Base-by-base conservation (phyloP, 2,888 invertebrate species). In the Eutolmus rufibarbis region DNA sequence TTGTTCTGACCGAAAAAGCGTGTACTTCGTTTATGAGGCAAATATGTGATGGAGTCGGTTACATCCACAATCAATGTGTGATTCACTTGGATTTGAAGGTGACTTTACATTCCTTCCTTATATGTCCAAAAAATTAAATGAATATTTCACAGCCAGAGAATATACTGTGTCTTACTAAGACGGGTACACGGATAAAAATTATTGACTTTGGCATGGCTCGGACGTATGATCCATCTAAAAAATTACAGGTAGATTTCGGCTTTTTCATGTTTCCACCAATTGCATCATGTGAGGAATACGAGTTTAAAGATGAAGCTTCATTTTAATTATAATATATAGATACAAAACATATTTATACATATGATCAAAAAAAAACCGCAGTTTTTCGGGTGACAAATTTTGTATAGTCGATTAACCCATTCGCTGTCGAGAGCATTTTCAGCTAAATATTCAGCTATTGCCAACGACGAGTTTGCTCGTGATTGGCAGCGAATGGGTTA, bases 161-260 rank as follows among this genome's bases (percentile, higher is more conserved):
- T 93, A 97, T 99, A 90, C 94, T 99, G 40, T 98, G 98, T 91
- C 94, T 98, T 28, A 97, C 98, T 82, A 96, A 96, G 92, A 95
- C 97, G 56, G 98, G 98, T 14, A 98, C 98, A 92, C 94, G 98
- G 89, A 97, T 99, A 90, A 99, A 99, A 93, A 97, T 98, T 90
- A 98, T 98, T 90, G 98, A 98, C 93, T 99, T 99, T 92, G 98
- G 98, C 5, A 93, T 99, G 89, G 98, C 98, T 3, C 93, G 98
- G 90, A 95, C 96, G 91, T 97, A 96, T 92, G 97, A 97, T 91
- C 97, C 97, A 0, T 95, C 95, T 91, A 97, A 97, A 93, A 97
- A 97, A 91, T 93, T 98, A 74, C 97, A 97, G 92, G 89, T 89
- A 86, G 95, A 87, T 95, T 95, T 46, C 16, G 1, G 28, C 76